Evolutionary conservation across 2,888 invertebrate species (phyloP).

Genomic region (Junonia oenone): DNA sequence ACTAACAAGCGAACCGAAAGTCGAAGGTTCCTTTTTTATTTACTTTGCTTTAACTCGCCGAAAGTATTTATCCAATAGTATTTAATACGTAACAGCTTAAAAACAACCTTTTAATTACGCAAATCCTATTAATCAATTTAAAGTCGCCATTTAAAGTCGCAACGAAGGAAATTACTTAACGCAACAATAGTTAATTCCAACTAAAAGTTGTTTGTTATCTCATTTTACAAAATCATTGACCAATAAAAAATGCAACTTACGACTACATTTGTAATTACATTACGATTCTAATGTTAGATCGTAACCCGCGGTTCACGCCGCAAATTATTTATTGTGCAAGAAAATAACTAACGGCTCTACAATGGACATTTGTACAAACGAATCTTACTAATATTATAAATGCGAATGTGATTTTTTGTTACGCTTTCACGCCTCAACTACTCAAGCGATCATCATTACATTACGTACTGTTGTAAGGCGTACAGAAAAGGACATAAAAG

Average conservation of each 20-base stretch:
- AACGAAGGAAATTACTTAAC: not conserved
- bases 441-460: too few relatives aligned
- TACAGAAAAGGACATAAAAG: too few relatives aligned
- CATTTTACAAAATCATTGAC: conserved; percentile 5
- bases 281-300: conserved; percentile 31
- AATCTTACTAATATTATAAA: too few relatives aligned
- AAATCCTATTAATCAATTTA: not conserved
- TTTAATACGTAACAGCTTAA: not conserved
- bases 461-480: too few relatives aligned
- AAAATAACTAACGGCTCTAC: conserved; percentile 30
- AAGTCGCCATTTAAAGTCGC: not conserved
- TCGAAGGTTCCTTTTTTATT: not conserved
- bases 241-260: conserved; percentile 37
- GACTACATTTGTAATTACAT: conserved; percentile 42
- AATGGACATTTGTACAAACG: conserved; percentile 13
- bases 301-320: conserved; percentile 38
- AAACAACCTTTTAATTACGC: not conserved
- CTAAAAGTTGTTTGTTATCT: not conserved
- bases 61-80: not conserved
- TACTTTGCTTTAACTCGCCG: not conserved
- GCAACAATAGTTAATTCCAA: not conserved
- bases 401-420: too few relatives aligned
- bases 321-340: conserved; percentile 58
- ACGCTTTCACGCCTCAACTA: too few relatives aligned
- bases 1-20: not conserved